phyloP scores from a whole-genome alignment of 2,113 vertebrate species.

The Hiodon tergisus region DNA sequence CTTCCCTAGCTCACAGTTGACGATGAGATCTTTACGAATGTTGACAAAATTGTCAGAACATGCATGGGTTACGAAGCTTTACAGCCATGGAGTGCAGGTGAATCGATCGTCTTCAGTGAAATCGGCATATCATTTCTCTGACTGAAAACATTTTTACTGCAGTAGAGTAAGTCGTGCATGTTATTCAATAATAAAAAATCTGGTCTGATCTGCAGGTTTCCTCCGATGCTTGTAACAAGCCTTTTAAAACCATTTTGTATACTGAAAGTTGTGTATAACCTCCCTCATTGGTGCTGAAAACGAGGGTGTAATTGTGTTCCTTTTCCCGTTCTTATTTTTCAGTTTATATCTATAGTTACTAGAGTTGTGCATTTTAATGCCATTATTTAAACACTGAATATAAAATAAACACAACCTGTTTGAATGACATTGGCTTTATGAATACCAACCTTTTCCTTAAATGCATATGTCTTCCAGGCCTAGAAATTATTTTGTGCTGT shows the following conservation, averaged over 20 bases:
- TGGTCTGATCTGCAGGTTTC: constrained; percentile 8
- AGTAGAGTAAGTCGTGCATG: constrained; percentile 15
- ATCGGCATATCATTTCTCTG: not conserved
- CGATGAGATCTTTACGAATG: not conserved
- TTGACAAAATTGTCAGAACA: not conserved
- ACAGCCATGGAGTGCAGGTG: not conserved
- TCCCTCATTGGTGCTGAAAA: constrained; percentile 18
- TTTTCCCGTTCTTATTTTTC: constrained; percentile 9
- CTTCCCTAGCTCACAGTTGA: not conserved
- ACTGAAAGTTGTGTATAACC: constrained; percentile 19
- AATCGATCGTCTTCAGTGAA: not conserved
- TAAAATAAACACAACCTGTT: constrained; percentile 9
- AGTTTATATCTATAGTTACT: constrained; percentile 7
- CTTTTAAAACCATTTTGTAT: constrained; percentile 9
- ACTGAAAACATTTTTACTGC: not conserved
- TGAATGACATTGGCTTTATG: too few species aligned
- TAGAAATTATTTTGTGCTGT: too few species aligned
- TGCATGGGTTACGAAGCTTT: constrained; percentile 23
- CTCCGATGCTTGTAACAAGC: constrained; percentile 17
- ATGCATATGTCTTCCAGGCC: too few species aligned
- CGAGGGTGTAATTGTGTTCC: constrained; percentile 9
- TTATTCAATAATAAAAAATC: constrained; percentile 1
- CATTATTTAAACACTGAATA: constrained; percentile 23
- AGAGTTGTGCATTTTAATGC: constrained; percentile 15
- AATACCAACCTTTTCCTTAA: too few species aligned